Base-by-base conservation (phyloP, 1,140 invertebrate genomes). In the Zeugodacus cucurbitae region DNA sequence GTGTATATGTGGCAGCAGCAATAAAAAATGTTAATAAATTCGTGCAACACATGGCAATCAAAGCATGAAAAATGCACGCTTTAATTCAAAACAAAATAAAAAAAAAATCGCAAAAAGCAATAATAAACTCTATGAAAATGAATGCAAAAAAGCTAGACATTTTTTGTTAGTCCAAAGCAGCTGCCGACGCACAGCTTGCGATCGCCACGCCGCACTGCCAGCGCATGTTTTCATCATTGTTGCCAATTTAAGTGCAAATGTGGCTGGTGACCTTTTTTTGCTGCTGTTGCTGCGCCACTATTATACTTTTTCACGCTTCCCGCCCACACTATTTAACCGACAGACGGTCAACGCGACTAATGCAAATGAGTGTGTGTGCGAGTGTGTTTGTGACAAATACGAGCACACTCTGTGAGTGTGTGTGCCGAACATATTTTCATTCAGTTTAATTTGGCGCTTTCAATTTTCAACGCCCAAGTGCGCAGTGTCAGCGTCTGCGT, bases 391-490 rank as follows among this genome's bases (percentile, higher is more conserved):
- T 74, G 8, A 8, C 22, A 41, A 37, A 37, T 67, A 20, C 5
- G 11, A 17, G 29, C 8, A 14, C 34, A 70, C 7, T 26, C 0
- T n/a, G 20, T 26, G 8, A 26, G 0, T 82, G 74, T n/a, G n/a
- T 48, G 74, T 54, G 74, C 2, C 22, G 6, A 34, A 22, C n/a
- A n/a, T 54, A 41, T 82, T 82, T 86, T 34, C 29, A 34, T 86
- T 8, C 85, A 86, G 11, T 41, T 59, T 86, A 86, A 86, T 86
- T 86, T 86, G 48, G 17, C 26, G 54, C 57, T 59, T 86, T 58
- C 85, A 86, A 86, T 86, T 86, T 86, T 86, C 34, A 86, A 57
- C 48, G 85, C 57, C 32, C 85, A 57, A 86, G 74, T 82, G 74
- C 74, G 22, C 74, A 48, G 26, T 82, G 74, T 82, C 41, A 48